Conservation (phyloP, 2,888 invertebrate species). For the Caradrina kadenii region DNA sequence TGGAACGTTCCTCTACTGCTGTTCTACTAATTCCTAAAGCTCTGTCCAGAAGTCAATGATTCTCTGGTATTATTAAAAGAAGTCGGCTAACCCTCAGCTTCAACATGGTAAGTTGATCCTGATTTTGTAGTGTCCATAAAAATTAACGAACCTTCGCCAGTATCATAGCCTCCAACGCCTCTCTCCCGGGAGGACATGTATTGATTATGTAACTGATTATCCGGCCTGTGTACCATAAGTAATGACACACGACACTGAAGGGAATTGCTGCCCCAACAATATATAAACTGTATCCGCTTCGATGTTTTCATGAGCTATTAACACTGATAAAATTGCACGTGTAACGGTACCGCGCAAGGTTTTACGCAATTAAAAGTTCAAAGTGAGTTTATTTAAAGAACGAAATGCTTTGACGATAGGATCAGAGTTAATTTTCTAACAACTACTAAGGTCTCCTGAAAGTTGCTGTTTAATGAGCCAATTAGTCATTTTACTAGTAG, state of each 20-base stretch:
- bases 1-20: background rate
- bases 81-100: background rate
- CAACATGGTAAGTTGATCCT: background rate
- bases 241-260: slow-evolving; percentile 55
- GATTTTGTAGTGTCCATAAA: slow-evolving; percentile 24
- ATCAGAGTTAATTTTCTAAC: slow-evolving; percentile 5
- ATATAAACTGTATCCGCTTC: slow-evolving; percentile 24
- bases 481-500: slow-evolving; percentile 5
- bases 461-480: slow-evolving; percentile 15
- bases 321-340: slow-evolving; percentile 25
- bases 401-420: background rate
- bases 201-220: slow-evolving; percentile 60
- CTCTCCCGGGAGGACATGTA: slow-evolving; percentile 52
- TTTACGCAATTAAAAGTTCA: slow-evolving; percentile 3
- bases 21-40: no score
- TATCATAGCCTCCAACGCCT: slow-evolving; percentile 45
- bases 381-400: slow-evolving; percentile 11
- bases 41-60: no score
- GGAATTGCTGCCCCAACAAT: slow-evolving; percentile 48
- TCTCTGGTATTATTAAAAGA: background rate
- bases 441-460: background rate
- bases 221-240: slow-evolving; percentile 50
- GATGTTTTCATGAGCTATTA: slow-evolving; percentile 33
- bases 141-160: slow-evolving; percentile 45
- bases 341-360: background rate